phyloP scores from a whole-genome alignment of 2,113 vertebrate species.

The Phrynocephalus versicolor region DNA sequence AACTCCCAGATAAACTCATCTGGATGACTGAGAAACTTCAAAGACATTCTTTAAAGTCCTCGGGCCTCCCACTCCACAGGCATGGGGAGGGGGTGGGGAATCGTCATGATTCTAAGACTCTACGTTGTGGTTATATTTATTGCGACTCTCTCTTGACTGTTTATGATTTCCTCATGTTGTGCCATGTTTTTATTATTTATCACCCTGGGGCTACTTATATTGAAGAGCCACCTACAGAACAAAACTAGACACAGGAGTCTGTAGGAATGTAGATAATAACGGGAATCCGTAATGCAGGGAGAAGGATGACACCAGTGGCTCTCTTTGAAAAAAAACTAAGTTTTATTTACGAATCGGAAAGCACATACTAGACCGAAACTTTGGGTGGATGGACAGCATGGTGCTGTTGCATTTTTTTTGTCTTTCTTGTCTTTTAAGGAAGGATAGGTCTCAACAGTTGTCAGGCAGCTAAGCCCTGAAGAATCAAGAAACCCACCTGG shows the following conservation, averaged over 20 bases:
- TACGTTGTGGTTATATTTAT: too few species aligned
- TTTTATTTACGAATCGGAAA: slow-evolving; percentile 5
- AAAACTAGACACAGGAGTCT: background rate
- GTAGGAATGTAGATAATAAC: background rate
- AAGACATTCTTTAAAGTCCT: too few species aligned
- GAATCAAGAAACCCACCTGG: too few species aligned
- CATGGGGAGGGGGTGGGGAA: too few species aligned
- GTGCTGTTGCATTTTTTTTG: too few species aligned
- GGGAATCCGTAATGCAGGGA: background rate
- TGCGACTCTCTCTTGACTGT: background rate
- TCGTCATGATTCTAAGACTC: too few species aligned
- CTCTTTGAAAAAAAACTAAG: background rate
- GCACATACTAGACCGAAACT: background rate
- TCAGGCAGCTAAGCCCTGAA: background rate
- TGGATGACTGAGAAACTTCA: too few species aligned
- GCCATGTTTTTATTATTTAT: background rate
- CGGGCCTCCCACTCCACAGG: too few species aligned
- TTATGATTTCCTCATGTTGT: background rate
- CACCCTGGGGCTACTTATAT: background rate
- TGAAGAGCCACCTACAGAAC: background rate
- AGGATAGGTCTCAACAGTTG: too few species aligned
- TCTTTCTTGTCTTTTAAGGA: background rate
- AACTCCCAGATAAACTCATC: too few species aligned
- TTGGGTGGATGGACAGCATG: background rate
- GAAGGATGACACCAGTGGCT: background rate